Conservation (phyloP, 2,888 invertebrate genomes). For the Amphimallon solstitiale region DNA sequence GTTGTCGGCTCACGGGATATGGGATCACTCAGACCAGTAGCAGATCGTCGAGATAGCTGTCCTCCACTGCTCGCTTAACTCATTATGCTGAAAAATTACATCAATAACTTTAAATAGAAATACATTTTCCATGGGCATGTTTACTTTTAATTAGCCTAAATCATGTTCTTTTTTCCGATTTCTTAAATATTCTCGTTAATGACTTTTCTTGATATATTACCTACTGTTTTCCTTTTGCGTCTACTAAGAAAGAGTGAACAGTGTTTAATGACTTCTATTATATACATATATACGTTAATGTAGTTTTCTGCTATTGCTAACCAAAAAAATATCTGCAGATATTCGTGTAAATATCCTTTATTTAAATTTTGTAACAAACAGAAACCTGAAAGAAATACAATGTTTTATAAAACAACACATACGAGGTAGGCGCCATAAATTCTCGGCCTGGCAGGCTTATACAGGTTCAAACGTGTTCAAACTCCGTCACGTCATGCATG, state of each 20-base stretch:
- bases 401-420: too few species aligned
- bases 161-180: conserved; percentile 33
- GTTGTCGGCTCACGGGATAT: conserved; percentile 47
- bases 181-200: conserved; percentile 36
- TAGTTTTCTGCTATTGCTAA: conserved; percentile 1
- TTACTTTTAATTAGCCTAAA: conserved; percentile 54
- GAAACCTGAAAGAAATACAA: too few species aligned
- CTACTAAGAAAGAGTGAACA: neutral
- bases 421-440: too few species aligned
- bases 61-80: conserved; percentile 47
- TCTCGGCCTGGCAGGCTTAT: too few species aligned
- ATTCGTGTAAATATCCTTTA: too few species aligned
- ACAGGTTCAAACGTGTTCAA: too few species aligned
- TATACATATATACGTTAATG: neutral
- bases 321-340: too few species aligned
- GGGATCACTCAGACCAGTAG: conserved; percentile 54
- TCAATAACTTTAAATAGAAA: conserved; percentile 56
- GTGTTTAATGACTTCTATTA: conserved; percentile 12
- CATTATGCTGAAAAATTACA: conserved; percentile 58
- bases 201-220: conserved; percentile 21
- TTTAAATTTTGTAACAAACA: too few species aligned
- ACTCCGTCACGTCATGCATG: too few species aligned
- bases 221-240: conserved; percentile 20
- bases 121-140: conserved; percentile 53
- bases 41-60: conserved; percentile 54